Evolutionary conservation across 2,888 invertebrate genomes (phyloP).

Genomic region (Aethes cnicana): DNA sequence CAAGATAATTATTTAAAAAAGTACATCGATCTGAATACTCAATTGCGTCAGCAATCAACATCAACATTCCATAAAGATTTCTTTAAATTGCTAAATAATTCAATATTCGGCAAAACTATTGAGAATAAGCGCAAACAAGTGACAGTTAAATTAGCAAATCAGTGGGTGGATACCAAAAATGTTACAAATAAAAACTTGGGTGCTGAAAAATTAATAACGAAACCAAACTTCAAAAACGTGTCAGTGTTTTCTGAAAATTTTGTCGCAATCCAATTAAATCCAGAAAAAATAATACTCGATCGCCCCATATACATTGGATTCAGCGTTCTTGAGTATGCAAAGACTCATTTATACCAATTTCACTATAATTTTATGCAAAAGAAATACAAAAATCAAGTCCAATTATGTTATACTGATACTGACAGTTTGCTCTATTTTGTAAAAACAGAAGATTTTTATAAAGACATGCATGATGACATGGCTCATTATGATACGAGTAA

Average conservation of each 20-base stretch:
- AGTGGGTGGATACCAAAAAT: background rate
- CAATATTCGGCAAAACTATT: slow-evolving; percentile 19
- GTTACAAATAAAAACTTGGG: background rate
- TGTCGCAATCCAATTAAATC: background rate
- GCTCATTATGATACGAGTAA: slow-evolving; percentile 1
- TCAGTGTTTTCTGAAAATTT: background rate
- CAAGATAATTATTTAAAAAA: background rate
- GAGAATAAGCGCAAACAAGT: slow-evolving; percentile 1
- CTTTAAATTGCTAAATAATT: background rate
- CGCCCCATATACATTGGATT: slow-evolving; percentile 14
- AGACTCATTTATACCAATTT: slow-evolving; percentile 21
- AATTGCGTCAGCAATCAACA: background rate
- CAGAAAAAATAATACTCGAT: background rate
- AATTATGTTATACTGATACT: slow-evolving; percentile 30
- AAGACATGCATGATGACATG: background rate
- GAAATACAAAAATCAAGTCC: slow-evolving; percentile 9
- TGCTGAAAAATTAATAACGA: background rate
- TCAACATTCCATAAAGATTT: background rate
- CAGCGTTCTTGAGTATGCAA: slow-evolving; percentile 16
- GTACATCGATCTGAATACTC: background rate
- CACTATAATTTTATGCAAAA: slow-evolving; percentile 22
- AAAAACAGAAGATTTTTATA: slow-evolving; percentile 21
- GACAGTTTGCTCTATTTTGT: slow-evolving; percentile 27
- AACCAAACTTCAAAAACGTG: background rate
- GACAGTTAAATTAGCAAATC: background rate